Evolutionary conservation across 2,797 vertebrate genomes (phyloP), one percentile per base, ranked within the genome.

Genomic region (Rhodeus uyekii): DNA sequence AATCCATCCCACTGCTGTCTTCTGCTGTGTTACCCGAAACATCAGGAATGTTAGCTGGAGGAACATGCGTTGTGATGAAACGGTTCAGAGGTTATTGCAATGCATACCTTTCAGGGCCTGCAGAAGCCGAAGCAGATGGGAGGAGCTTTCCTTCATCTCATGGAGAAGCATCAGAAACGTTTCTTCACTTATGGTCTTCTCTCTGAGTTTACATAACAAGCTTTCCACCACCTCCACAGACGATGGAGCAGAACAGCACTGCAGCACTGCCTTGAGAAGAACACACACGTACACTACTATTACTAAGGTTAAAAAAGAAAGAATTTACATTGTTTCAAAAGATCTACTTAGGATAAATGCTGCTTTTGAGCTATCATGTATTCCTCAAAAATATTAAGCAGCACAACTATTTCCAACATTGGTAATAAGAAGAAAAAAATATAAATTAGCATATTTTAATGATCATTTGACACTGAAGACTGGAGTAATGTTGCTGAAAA

Each of bases 231-330:
- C 91, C 60, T 93, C 89, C 76, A 84, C 90, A 38, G 89, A 88
- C 63, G 93, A 93, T 19, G 76, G 22, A 8, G 91, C 89, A 88
- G 92, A 86, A 69, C 93, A 97, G 92, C 95, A 96, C 90, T 88
- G 89, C 87, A 92, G 87, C 86, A 96, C 91, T 44, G 93, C 90
- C 97, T 98, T 90, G 2, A 44, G 50, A 78, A 36, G 7, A 75
- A 61, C 2, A 55, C 27, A 69, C 67, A 80, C 3, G 58, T 18
- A 8, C 18, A 48, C 12, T 58, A n/a, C n/a, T n/a, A n/a, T n/a
- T n/a, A n/a, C n/a, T n/a, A n/a, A n/a, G n/a, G n/a, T n/a, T n/a
- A n/a, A n/a, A n/a, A n/a, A n/a, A n/a, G n/a, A n/a, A 55, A 55
- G 10, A 55, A 55, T 24, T 55, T 13, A 55, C 1, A 24, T 24